These are phyloP conservation scores for Chionis minor DNA, from an alignment of 2,113 vertebrate genomes.

Conservation along the genomic window DNA sequence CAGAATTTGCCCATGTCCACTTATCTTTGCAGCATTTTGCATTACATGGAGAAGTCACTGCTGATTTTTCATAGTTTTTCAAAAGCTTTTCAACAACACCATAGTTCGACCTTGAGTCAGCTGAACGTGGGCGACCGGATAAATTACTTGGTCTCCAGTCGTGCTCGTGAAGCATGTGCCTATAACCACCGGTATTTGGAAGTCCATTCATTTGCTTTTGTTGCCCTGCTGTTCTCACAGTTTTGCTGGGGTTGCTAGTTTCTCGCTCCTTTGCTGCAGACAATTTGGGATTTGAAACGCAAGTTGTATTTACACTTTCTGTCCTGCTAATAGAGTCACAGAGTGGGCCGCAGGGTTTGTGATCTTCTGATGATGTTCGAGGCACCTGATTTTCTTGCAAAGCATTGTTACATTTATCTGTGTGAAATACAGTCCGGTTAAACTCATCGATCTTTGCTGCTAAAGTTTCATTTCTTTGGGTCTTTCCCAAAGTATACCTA, in stretches of 20 bases:
- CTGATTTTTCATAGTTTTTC: slow-evolving; percentile 86
- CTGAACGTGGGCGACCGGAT: slow-evolving; percentile 88
- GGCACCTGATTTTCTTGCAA: slow-evolving; percentile 39
- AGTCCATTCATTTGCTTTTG: slow-evolving; percentile 56
- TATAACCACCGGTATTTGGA: slow-evolving; percentile 59
- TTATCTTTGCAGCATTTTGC: slow-evolving; percentile 53
- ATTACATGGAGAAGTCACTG: slow-evolving; percentile 59
- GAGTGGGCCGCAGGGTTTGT: slow-evolving; percentile 26
- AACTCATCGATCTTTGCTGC: slow-evolving; percentile 93
- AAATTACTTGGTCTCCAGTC: slow-evolving; percentile 90
- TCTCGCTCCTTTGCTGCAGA: slow-evolving; percentile 43
- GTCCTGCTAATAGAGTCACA: background rate
- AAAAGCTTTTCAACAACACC: slow-evolving; percentile 91
- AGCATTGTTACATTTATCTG: slow-evolving; percentile 75
- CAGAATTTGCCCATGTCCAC: slow-evolving; percentile 56
- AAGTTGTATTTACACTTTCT: background rate
- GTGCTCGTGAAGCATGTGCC: slow-evolving; percentile 81
- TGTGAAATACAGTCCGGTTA: slow-evolving; percentile 91
- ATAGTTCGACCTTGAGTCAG: slow-evolving; percentile 92
- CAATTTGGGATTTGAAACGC: background rate
- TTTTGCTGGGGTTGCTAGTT: slow-evolving; percentile 7
- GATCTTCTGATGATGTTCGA: slow-evolving; percentile 32
- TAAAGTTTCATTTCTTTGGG: slow-evolving; percentile 82
- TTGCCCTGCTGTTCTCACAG: background rate
- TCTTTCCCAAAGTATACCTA: slow-evolving; percentile 38